A percentile compares a stretch with the other conserved stretches of the same genome.
Conservation (phyloP, 2,888 invertebrate species). For the Drosophila limbata region DNA sequence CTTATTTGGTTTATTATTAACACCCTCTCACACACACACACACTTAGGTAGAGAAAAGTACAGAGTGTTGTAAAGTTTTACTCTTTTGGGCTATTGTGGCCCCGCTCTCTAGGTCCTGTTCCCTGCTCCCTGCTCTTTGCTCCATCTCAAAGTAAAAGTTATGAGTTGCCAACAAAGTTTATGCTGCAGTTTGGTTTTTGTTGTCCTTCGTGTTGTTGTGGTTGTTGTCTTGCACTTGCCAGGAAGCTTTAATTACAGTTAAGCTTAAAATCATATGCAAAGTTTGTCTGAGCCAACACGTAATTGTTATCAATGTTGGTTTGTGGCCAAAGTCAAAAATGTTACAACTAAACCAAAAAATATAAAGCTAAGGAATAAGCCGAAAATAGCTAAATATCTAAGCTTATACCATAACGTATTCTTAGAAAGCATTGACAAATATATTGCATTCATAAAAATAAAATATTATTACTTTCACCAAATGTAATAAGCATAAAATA, state of each 20-base stretch:
- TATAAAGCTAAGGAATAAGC: neutral
- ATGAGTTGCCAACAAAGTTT: slow-evolving; percentile 75
- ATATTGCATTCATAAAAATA: neutral
- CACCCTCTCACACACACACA: slow-evolving; percentile 44
- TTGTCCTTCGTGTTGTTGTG: slow-evolving; percentile 21
- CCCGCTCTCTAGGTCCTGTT: slow-evolving; percentile 27
- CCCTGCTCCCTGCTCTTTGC: slow-evolving; percentile 45
- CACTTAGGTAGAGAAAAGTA: slow-evolving; percentile 14
- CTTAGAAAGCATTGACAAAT: neutral
- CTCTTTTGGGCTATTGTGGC: slow-evolving; percentile 73
- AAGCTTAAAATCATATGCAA: slow-evolving; percentile 78
- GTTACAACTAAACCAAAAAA: slow-evolving; percentile 15
- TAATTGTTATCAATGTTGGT: slow-evolving; percentile 71
- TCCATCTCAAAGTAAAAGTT: slow-evolving; percentile 76
- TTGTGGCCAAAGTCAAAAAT: slow-evolving; percentile 32
- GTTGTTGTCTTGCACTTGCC: slow-evolving; percentile 50
- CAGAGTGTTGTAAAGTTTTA: slow-evolving; percentile 62
- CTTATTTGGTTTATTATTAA: slow-evolving; percentile 78
- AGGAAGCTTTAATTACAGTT: slow-evolving; percentile 76
- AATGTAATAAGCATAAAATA: neutral
- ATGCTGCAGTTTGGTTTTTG: slow-evolving; percentile 48
- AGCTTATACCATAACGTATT: neutral
- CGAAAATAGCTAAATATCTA: neutral
- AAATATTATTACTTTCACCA: neutral
- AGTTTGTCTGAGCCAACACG: slow-evolving; percentile 48